Conservation (phyloP, 2,797 vertebrate genomes). For the Mormyrus hasselquistii region DNA sequence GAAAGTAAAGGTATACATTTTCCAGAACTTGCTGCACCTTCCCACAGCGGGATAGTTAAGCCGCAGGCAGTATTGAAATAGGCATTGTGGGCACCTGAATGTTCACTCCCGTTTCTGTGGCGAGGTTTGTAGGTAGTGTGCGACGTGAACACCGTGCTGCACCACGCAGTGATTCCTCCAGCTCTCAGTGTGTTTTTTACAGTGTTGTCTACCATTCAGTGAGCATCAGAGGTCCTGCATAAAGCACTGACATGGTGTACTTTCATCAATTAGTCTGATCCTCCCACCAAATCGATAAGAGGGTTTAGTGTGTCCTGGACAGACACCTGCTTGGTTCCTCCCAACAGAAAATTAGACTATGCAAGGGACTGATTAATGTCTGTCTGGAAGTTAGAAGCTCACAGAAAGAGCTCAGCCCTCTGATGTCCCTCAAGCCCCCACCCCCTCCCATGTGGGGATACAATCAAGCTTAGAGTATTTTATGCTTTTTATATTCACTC, state of each 20-base stretch:
- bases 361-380: neutral
- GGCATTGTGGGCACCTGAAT: neutral
- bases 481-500: neutral
- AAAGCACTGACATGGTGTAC: neutral
- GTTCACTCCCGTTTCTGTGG: neutral
- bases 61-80: slow-evolving; percentile 12
- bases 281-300: neutral
- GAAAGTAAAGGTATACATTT: neutral
- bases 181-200: neutral
- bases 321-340: neutral
- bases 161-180: neutral
- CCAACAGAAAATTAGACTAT: slow-evolving; percentile 14
- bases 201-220: neutral
- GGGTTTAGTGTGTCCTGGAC: neutral
- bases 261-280: neutral
- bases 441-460: neutral
- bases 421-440: neutral
- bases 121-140: neutral
- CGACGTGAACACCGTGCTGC: neutral
- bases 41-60: neutral
- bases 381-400: neutral
- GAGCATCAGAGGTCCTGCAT: neutral
- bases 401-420: neutral
- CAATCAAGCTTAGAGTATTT: slow-evolving; percentile 1
- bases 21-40: neutral